Base-by-base conservation (phyloP, 2,888 invertebrate genomes). In the Sesia apiformis region DNA sequence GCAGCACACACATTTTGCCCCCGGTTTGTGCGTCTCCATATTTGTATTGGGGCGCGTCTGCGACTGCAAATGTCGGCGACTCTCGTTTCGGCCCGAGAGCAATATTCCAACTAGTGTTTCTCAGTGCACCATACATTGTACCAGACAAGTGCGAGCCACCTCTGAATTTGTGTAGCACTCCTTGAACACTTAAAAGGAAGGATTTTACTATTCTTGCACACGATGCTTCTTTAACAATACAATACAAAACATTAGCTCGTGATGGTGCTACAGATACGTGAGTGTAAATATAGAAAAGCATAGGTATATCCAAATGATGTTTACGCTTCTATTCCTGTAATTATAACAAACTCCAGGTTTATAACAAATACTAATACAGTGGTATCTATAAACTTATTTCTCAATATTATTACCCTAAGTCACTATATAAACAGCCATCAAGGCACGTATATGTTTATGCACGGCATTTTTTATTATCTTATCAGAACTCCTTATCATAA, bases 401-500 rank as follows among this genome's bases (percentile, higher is more conserved):
- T 23, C 23, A 23, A 23, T 1, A 23, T 23, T 1, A 23, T 23
- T 23, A 23, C 23, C 23, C 23, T 23, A 23, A 23, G 23, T 23
- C 23, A 23, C 23, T 23, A 23, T 23, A 23, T 23, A 23, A 23
- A 23, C 23, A 23, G 23, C 23, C 23, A 23, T 23, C 23, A 23
- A 23, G 23, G 23, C 46, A 46, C 46, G 23, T 5, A 46, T 46
- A 23, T 46, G n/a, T 46, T 4, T n/a, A 46, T 46, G 46, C 46
- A 46, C 23, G 8, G 5, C 23, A 46, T 46, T 46, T 46, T 8
- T 46, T 23, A 4, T 8, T 3, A 46, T 46, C 8, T 46, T 50
- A 38, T 50, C 50, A 56, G 54, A 39, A 51, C 53, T 38, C 40
- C 54, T 55, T 58, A 58, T 58, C 58, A 49, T 40, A 51, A 43